Base-by-base conservation (phyloP, 2,797 vertebrate species). In the Sebastes diaconus region DNA sequence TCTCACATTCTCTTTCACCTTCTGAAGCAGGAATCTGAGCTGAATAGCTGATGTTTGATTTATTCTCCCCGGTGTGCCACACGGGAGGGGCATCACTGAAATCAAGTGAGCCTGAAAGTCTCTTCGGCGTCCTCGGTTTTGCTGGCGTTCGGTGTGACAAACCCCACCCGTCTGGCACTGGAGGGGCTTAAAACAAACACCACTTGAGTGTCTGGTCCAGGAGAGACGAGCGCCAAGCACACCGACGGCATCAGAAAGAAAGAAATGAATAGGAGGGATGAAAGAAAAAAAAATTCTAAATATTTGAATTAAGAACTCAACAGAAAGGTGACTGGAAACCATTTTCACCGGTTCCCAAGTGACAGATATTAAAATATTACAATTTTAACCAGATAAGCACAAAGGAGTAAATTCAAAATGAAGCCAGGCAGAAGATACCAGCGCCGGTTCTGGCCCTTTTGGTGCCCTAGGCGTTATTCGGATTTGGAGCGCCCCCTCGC, bases 111-210 rank as follows among this genome's bases (percentile, higher is more conserved):
- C 12, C 13, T 16, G 60, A 55, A 4, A 9, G 50, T 65, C 25
- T 57, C 66, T 9, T n/a, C 29, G 6, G 5, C 2, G 55, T 52
- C 39, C 14, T 71, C 25, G 6, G 20, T 30, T 18, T 14, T 42
- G 39, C 50, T 46, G 71, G 65, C 34, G 7, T 20, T 25, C n/a
- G 13, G 52, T 8, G n/a, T 8, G 46, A 63, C 55, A 39, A 68
- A 57, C 80, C 57, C 46, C 64, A 4, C 64, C 80, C 58, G 13
- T 29, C 74, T 73, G 80, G 57, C 63, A n/a, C 39, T 4, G 68
- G 61, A 61, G 57, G 61, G 22, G n/a, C 55, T 42, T 54, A 42
- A 77, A 73, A 72, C 74, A 77, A 82, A 77, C 63, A 46, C 29
- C 14, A 2, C 52, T 13, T 3, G 22, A 39, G 57, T 3, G 39